Evolutionary conservation across 2,113 vertebrate genomes (phyloP), one percentile per base, ranked within the genome.

Genomic region (Pterophyllum scalare): DNA sequence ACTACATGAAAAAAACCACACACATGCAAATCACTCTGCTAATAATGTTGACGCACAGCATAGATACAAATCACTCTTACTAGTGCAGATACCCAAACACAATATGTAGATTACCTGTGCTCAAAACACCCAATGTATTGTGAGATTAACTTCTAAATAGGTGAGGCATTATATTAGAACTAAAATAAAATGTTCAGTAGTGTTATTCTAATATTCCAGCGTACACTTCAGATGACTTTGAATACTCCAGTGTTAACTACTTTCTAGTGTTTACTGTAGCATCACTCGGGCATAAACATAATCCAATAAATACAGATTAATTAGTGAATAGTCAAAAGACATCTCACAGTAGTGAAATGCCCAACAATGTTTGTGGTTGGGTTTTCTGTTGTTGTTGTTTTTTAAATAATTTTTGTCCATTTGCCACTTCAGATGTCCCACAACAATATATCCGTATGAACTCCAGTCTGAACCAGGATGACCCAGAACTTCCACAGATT

Each of bases 141-240:
- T 64, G 33, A 0, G 0, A 64, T 62, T 11, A 62, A 38, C 60
- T 62, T 62, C 0, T 62, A 38, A 38, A 62, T 64, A 14, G 61
- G 46, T 15, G 61, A 40, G 33, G 7, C 33, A 22, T 64, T 64
- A 40, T 22, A 64, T 22, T 19, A 22, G 61, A 64, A 15, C 22
- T 40, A 15, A 62, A 38, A 62, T 62, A 62, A 64, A 64, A 33
- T 22, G 61, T 22, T 22, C 62, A 46, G 24, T 22, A 67, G 3
- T 67, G 64, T 2, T 52, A 14, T 38, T 43, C 24, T 65, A 46
- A 67, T 67, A 46, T 67, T 67, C 14, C 43, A 26, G 64, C 10
- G 19, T 46, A 15, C 26, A 67, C 1, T 0, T 46, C 38, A 6
- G 22, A 67, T 67, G 19, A 46, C 46, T 26, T 67, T 46, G 38